Percentiles rank a stretch among this genome's conserved stretches.
phyloP scores from a whole-genome alignment of 1,140 invertebrate genomes.

The Magallana angulata region DNA sequence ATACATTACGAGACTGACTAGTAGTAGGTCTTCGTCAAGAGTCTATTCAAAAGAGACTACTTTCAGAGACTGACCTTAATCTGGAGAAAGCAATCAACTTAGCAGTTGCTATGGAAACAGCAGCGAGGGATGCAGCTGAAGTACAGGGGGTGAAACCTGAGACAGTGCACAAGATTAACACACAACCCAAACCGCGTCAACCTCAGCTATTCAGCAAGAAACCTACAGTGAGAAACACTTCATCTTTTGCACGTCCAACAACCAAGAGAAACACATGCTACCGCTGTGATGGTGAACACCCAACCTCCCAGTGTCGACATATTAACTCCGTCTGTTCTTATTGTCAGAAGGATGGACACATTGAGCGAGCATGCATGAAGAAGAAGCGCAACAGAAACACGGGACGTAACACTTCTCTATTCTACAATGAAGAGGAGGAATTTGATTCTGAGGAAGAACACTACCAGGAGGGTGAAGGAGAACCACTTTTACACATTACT shows the following conservation, averaged over 20 bases:
- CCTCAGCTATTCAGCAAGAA: neutral
- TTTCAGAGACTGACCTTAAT: neutral
- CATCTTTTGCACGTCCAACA: too few species aligned
- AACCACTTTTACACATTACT: neutral
- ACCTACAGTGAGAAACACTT: neutral
- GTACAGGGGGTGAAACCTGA: constrained; percentile 43
- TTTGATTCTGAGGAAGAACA: neutral
- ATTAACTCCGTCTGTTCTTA: neutral
- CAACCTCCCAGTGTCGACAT: neutral
- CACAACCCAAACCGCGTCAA: neutral
- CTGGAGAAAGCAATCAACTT: constrained; percentile 45
- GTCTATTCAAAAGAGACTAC: constrained; percentile 44
- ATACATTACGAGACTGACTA: constrained; percentile 56
- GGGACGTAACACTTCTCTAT: neutral
- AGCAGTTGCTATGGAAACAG: constrained; percentile 54
- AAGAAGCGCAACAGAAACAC: neutral
- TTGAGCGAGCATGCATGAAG: constrained; percentile 36
- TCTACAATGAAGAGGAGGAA: neutral
- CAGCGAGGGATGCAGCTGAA: constrained; percentile 51
- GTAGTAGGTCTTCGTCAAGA: constrained; percentile 54
- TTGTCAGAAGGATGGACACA: constrained; percentile 42
- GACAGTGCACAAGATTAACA: constrained; percentile 6
- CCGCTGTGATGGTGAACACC: constrained; percentile 31
- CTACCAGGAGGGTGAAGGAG: neutral
- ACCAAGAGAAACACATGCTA: neutral